A percentile compares a stretch with the other conserved stretches of the same genome.
Evolutionary conservation across 2,888 invertebrate species (phyloP).

Genomic region (Netelia virgata): DNA sequence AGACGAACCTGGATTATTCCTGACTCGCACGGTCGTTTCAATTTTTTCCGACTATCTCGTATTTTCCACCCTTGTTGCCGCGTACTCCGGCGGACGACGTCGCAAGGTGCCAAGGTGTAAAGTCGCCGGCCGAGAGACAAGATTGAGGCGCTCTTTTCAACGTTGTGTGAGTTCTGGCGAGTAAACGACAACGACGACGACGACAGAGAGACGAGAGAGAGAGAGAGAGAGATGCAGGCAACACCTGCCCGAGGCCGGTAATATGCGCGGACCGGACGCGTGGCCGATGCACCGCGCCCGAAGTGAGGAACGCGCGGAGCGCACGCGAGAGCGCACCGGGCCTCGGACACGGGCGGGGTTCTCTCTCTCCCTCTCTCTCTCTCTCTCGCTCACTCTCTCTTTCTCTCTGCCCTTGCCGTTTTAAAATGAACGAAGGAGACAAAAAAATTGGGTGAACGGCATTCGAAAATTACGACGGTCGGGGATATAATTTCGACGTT

Average conservation of each 20-base stretch:
- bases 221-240: constrained; percentile 13
- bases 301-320: constrained; percentile 32
- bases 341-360: constrained; percentile 19
- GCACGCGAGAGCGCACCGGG: constrained; percentile 68
- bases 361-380: too few relatives aligned
- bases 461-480: constrained; percentile 68
- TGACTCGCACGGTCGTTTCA: background rate
- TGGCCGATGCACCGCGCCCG: constrained; percentile 64
- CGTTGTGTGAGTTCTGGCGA: constrained; percentile 3
- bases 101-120: constrained; percentile 69
- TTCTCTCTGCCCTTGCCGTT: constrained; percentile 66
- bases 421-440: constrained; percentile 68
- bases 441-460: constrained; percentile 74
- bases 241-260: constrained; percentile 63
- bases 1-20: background rate
- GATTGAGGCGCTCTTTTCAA: constrained; percentile 59
- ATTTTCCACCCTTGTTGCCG: background rate
- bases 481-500: constrained; percentile 68
- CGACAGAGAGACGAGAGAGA: constrained; percentile 22
- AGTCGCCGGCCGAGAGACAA: constrained; percentile 54
- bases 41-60: background rate
- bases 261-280: constrained; percentile 68
- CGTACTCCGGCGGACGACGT: constrained; percentile 36
- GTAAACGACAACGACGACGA: constrained; percentile 15
- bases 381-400: too few relatives aligned